Base-by-base conservation (phyloP, 2,888 invertebrate genomes). In the Ethmia dodecea region DNA sequence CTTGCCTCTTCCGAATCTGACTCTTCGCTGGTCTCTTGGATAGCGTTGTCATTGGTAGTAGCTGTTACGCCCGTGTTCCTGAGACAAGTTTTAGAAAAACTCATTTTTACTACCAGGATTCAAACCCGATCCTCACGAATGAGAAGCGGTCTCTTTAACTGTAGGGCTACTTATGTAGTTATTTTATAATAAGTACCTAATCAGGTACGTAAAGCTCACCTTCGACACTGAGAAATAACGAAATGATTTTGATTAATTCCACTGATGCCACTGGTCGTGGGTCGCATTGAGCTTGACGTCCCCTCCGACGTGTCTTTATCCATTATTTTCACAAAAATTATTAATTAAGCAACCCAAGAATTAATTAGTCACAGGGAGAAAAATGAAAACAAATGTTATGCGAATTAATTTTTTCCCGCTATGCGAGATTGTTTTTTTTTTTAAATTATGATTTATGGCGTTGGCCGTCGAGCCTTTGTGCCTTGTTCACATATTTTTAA, bases 1-100 rank as follows among this genome's bases (percentile, higher is more conserved):
- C 20, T 20, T 47, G 75, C 79, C 52, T 78, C 75, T 46, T 78
- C 79, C 2, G 35, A 31, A 3, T 78, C 76, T 2, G 69, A 52
- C 15, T 77, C 77, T 16, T 76, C 78, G 20, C 51, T 69, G 0
- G 65, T 52, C 46, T 76, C 74, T 31, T 66, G 59, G 36, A 61
- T 55, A 2, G 18, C 48, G 8, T 52, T 57, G 13, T 36, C 37
- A 20, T 50, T 48, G 28, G 39, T 43, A 31, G 29, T 48, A 12
- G 43, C 39, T 18, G 36, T 38, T 14, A 43, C 42, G 28, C 55
- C 45, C 3, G 38, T 50, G 36, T 57, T 62, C 43, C 73, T 74
- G 43, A 28, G 47, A 51, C 16, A 29, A 36, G 5, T 18, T 32
- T 27, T 10, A 13, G 28, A 35, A 31, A 8, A 9, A 18, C 18